These are phyloP conservation scores for Gymnothorax javanicus DNA, from an alignment of 2,797 vertebrate species.

Conservation along the genomic window DNA sequence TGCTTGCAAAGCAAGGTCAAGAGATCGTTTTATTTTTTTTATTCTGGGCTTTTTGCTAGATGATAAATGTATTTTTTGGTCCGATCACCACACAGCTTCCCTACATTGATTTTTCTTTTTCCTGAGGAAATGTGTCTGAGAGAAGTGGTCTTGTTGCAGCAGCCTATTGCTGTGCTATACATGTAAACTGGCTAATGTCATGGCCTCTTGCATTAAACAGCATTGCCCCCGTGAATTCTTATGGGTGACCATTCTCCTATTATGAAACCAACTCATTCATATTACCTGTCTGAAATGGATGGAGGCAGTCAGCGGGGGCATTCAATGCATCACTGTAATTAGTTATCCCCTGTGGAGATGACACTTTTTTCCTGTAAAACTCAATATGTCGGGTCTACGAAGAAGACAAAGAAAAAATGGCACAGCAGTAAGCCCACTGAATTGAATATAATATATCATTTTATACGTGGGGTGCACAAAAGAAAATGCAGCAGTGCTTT, in stretches of 20 bases:
- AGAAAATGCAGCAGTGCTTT: background rate
- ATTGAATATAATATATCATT: background rate
- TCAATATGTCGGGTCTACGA: background rate
- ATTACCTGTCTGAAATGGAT: background rate
- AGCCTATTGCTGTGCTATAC: background rate
- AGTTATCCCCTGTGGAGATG: background rate
- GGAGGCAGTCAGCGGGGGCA: background rate
- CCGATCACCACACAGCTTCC: background rate
- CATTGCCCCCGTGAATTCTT: background rate
- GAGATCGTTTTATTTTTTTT: background rate
- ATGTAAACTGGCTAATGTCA: background rate
- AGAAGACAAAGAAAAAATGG: background rate
- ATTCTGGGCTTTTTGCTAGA: background rate
- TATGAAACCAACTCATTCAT: slow-evolving; percentile 2
- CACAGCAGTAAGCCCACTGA: background rate
- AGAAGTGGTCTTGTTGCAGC: background rate
- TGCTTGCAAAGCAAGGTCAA: background rate
- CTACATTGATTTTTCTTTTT: background rate
- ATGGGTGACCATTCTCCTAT: background rate
- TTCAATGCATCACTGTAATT: background rate
- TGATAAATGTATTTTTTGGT: background rate
- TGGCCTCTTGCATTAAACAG: slow-evolving; percentile 3
- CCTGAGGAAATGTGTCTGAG: background rate
- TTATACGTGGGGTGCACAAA: background rate
- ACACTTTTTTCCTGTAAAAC: background rate